Conservation (phyloP, 2,888 invertebrate genomes). For the Drosophila kuntzei region DNA sequence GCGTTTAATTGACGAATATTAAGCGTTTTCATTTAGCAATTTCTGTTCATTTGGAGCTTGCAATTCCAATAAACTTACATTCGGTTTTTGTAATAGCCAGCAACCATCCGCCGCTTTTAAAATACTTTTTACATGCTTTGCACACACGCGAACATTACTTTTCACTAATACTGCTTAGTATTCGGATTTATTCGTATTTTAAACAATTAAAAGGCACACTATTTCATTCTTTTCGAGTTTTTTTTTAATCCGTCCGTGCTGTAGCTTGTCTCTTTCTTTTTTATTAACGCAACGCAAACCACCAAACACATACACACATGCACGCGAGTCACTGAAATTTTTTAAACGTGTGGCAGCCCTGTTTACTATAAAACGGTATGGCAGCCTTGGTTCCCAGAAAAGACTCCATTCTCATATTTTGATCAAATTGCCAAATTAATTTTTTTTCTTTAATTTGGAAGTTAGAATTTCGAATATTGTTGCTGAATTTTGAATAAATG, state of each 20-base stretch:
- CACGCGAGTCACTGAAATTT: too few relatives aligned
- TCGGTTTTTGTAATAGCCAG: slow-evolving; percentile 39
- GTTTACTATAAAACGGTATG: too few relatives aligned
- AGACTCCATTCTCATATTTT: too few relatives aligned
- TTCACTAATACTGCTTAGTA: slow-evolving; percentile 30
- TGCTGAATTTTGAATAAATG: too few relatives aligned
- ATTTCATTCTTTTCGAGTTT: slow-evolving; percentile 27
- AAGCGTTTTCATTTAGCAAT: slow-evolving; percentile 38
- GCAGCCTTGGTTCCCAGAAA: too few relatives aligned
- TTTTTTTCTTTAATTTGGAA: too few relatives aligned
- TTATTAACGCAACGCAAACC: too few relatives aligned
- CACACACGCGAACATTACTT: slow-evolving; percentile 46
- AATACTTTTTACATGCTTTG: slow-evolving; percentile 48
- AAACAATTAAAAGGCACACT: slow-evolving; percentile 46
- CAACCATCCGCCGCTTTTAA: slow-evolving; percentile 57
- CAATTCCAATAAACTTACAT: slow-evolving; percentile 53
- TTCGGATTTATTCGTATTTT: slow-evolving; percentile 27
- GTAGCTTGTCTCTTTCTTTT: too few relatives aligned
- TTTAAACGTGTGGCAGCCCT: too few relatives aligned
- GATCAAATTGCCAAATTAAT: too few relatives aligned
- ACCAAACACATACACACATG: too few relatives aligned
- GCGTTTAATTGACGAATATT: slow-evolving; percentile 20
- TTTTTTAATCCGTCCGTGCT: slow-evolving; percentile 37
- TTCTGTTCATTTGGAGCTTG: slow-evolving; percentile 13
- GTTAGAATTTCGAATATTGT: too few relatives aligned